Conservation (phyloP, 2,113 vertebrate species). For the Crotophaga sulcirostris region DNA sequence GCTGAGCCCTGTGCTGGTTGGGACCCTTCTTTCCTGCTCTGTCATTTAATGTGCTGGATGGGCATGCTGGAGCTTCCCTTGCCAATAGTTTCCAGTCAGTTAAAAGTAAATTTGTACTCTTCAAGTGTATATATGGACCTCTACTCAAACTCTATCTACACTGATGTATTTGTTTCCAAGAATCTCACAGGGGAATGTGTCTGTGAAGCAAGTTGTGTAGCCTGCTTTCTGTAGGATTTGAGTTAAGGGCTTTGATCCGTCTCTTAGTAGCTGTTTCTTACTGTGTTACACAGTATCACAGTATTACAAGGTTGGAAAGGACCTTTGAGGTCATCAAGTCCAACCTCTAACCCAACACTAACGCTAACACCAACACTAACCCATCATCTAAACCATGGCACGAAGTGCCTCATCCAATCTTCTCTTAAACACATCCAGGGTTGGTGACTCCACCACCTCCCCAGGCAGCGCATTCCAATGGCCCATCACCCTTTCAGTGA, state of each 20-base stretch:
- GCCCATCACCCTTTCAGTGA: too few relatives aligned
- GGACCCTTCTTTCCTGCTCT: neutral
- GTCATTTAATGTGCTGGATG: neutral
- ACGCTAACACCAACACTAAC: too few relatives aligned
- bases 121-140: neutral
- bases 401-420: too few relatives aligned
- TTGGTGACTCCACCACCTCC: too few relatives aligned
- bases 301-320: too few relatives aligned
- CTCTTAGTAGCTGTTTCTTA: slow-evolving; percentile 32
- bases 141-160: neutral
- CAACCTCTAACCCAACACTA: too few relatives aligned
- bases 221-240: neutral
- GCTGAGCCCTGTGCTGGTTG: neutral
- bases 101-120: neutral
- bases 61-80: neutral
- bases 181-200: neutral
- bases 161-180: neutral
- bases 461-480: too few relatives aligned
- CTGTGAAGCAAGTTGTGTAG: neutral
- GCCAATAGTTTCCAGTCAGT: neutral
- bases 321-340: too few relatives aligned
- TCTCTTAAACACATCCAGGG: too few relatives aligned
- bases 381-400: too few relatives aligned
- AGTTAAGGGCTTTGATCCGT: neutral
- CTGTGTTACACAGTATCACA: neutral